Evolutionary conservation across 2,113 vertebrate species (phyloP).

Genomic region (Oncorhynchus tshawytscha): DNA sequence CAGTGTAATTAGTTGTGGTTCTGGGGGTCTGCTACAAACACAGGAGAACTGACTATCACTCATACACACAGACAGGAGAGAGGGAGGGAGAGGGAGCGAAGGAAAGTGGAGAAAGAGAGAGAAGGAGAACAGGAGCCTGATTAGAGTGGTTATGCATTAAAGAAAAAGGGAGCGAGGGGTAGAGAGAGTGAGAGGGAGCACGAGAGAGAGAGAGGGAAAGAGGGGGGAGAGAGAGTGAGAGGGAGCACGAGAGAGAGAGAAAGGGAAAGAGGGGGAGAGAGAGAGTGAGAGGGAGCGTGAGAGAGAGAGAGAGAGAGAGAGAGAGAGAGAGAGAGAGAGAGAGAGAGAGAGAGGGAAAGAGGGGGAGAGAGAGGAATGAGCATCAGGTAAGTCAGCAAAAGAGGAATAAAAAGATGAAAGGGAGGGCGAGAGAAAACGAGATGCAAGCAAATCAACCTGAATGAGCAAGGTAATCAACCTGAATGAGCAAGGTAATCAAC

Average conservation of each 20-base stretch:
- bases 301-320: too few species aligned
- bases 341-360: too few species aligned
- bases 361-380: not conserved
- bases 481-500: not conserved
- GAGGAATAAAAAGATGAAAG: not conserved
- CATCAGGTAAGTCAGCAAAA: not conserved
- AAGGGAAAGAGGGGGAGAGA: not conserved
- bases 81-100: not conserved
- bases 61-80: not conserved
- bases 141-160: not conserved
- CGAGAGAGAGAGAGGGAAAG: too few species aligned
- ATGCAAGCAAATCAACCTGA: not conserved
- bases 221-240: too few species aligned
- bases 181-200: too few species aligned
- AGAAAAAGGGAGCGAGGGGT: not conserved
- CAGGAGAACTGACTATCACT: too few species aligned
- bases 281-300: not conserved
- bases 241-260: too few species aligned
- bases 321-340: too few species aligned
- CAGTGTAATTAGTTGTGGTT: too few species aligned
- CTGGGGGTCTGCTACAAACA: too few species aligned
- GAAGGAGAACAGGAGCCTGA: not conserved
- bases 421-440: not conserved
- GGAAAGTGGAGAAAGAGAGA: not conserved
- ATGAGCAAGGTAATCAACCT: not conserved